Base-by-base conservation (phyloP, 1,140 invertebrate species). In the Thereuonema tuberculata region DNA sequence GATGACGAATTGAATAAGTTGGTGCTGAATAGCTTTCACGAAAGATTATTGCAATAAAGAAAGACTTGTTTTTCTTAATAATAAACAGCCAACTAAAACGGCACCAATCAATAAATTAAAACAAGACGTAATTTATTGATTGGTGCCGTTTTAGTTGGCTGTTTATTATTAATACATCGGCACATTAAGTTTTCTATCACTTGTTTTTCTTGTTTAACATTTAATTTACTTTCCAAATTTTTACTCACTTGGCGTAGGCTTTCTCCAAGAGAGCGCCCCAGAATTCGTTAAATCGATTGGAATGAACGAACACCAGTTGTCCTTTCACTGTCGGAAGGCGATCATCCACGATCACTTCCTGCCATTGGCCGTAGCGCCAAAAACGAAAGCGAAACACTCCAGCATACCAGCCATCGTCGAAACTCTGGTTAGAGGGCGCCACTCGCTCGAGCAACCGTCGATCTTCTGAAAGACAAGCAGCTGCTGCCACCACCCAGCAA, bases 361-460 rank as follows among this genome's bases (percentile, higher is more conserved):
- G 67, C 78, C 72, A 73, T 55, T 72, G 27, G 21, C 74, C 72
- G 56, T 74, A 74, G 20, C 28, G 68, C 74, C 75, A 76, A 63
- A 76, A 78, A 24, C 70, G 66, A 67, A 80, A 80, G 29, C 68
- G 68, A 66, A 81, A 80, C 14, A 79, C 70, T 14, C 76, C 75
- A 61, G 67, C 70, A 62, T 77, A 77, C 59, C 70, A 52, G 29
- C 69, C 66, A 2, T 60, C 2, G 62, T 83, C 80, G 70, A 85
- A 86, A 29, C 75, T 79, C 69, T 86, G 84, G 65, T 84, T 82
- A 1, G 78, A 75, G 0, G 83, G 83, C 12, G 85, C 80, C 17
- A 84, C 81, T 52, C 83, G 69, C 46, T 84, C 78, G 14, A 86
- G 73, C 61, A 85, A 79, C 53, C 78, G 74, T 0, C 82, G 81